A percentile compares a stretch with the other conserved stretches of the same genome.
These are phyloP conservation scores for Agrochola lota DNA, from an alignment of 2,888 invertebrate species.

Conservation along the genomic window DNA sequence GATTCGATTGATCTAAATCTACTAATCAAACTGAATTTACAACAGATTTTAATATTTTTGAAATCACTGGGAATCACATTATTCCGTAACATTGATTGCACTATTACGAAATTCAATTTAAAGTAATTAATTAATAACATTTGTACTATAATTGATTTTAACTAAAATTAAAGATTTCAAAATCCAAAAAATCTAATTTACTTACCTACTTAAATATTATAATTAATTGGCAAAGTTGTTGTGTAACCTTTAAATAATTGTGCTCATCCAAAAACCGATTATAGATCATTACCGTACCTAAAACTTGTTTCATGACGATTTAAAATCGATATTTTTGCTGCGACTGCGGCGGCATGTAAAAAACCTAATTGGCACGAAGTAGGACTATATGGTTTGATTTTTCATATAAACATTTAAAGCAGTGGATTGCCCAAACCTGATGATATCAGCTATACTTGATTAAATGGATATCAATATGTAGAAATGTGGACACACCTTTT, in stretches of 20 bases:
- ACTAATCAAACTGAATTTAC: slow-evolving; percentile 16
- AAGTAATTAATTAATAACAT: neutral
- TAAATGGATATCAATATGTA: slow-evolving; percentile 58
- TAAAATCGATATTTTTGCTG: slow-evolving; percentile 16
- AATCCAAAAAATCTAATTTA: neutral
- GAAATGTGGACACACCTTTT: slow-evolving; percentile 37
- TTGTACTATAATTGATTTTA: slow-evolving; percentile 4
- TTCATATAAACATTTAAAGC: slow-evolving; percentile 30
- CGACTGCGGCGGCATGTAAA: neutral
- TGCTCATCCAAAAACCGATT: slow-evolving; percentile 21
- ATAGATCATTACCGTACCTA: neutral
- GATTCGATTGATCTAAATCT: slow-evolving; percentile 40
- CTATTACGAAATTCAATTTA: slow-evolving; percentile 26
- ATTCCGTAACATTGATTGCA: slow-evolving; percentile 14
- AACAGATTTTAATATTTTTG: slow-evolving; percentile 23
- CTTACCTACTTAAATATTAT: too few species aligned
- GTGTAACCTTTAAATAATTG: slow-evolving; percentile 16
- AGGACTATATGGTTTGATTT: slow-evolving; percentile 16
- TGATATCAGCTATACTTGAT: slow-evolving; percentile 45
- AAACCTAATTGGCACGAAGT: slow-evolving; percentile 13
- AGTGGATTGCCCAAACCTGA: slow-evolving; percentile 41
- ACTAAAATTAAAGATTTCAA: slow-evolving; percentile 9
- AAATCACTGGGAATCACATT: neutral
- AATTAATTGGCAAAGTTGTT: neutral
- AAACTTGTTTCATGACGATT: slow-evolving; percentile 10